These are phyloP conservation scores for Neuroterus valhalla DNA, from an alignment of 1,140 invertebrate genomes.

Conservation along the genomic window DNA sequence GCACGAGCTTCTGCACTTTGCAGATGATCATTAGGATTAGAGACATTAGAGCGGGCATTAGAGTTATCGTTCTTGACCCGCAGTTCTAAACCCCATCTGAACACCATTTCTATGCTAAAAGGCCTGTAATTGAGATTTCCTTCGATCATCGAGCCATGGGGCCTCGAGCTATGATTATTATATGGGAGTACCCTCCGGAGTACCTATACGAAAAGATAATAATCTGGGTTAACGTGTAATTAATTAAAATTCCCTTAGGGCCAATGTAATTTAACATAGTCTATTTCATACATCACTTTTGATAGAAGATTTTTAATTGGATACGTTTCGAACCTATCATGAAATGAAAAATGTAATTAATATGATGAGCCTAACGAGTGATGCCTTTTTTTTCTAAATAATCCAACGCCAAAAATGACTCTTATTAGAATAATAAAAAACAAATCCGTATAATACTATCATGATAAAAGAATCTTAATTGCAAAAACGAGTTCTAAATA, in stretches of 20 bases:
- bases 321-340: too few relatives aligned
- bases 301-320: too few relatives aligned
- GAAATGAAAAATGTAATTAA: too few relatives aligned
- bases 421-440: too few relatives aligned
- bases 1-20: constrained; percentile 50
- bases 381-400: too few relatives aligned
- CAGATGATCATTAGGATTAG: constrained; percentile 49
- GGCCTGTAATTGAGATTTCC: constrained; percentile 57
- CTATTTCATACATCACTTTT: too few relatives aligned
- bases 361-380: too few relatives aligned
- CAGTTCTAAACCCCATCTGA: constrained; percentile 40
- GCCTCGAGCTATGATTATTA: constrained; percentile 38
- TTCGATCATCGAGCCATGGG: constrained; percentile 43
- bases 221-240: constrained; percentile 20
- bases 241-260: background rate
- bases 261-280: background rate
- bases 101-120: constrained; percentile 39
- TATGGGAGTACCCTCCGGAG: background rate
- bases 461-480: too few relatives aligned
- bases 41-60: too few relatives aligned
- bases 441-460: too few relatives aligned
- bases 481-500: too few relatives aligned
- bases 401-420: too few relatives aligned
- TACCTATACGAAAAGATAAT: background rate
- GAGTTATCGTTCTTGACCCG: constrained; percentile 57